Base-by-base conservation (phyloP, 2,113 vertebrate genomes). In the Ammodytes marinus region DNA sequence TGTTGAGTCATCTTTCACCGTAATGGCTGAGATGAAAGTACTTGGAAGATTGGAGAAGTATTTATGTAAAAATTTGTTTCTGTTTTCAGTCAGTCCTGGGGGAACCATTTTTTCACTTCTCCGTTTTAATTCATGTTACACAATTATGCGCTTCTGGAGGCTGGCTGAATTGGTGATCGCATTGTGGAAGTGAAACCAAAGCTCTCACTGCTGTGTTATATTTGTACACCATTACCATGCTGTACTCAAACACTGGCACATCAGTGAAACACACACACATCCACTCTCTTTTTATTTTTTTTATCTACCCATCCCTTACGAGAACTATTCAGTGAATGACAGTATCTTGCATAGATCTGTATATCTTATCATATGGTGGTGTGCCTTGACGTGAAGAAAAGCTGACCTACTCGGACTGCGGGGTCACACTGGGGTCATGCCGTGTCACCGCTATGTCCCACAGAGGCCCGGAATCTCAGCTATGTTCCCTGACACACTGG, bases 171-270 rank as follows among this genome's bases (percentile, higher is more conserved):
- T 40, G 68, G 37, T n/a, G 37, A 8, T 72, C 49, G 5, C 39
- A 47, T 2, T 71, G 77, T 49, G 42, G 80, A 91, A 89, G 67
- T 84, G 86, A 88, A 86, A 89, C 70, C 37, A 1, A 73, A 79
- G 35, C 49, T 35, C 49, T 39, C 52, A 14, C 63, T 9, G 0
- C 46, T 42, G 65, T 74, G 52, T 53, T 69, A 75, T 69, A 78
- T 86, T 86, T 84, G 17, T 47, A 72, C 55, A 54, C 66, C 52
- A 47, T 89, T 87, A 72, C 63, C 67, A 79, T 69, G 52, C 43
- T 77, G 5, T 12, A 15, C 40, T 69, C 43, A 73, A 65, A 71
- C 72, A 64, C 40, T 0, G 13, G 5, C 42, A 1, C 42, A 10
- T n/a, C 4, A 54, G 6, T n/a, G n/a, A 63, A 6, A 65, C 19